Base-by-base conservation (phyloP, 2,797 vertebrate genomes). In the Sebastes steindachneri region DNA sequence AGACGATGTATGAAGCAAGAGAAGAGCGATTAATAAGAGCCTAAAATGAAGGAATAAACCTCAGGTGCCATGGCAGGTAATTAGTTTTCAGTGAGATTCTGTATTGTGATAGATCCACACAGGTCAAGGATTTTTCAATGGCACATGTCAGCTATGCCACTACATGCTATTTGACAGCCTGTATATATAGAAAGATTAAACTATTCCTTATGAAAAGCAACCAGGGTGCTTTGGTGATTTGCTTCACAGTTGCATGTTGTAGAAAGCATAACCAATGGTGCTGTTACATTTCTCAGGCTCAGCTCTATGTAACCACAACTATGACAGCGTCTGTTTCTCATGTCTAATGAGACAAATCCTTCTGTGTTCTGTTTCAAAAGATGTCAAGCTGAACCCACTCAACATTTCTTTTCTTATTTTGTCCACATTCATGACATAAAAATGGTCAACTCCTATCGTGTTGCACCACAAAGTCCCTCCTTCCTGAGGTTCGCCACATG, bases 401-500 rank as follows among this genome's bases (percentile, higher is more conserved):
- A 10, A 67, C 63, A 79, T 79, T 77, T 83, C 73, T 70, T 70
- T 75, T 73, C 25, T 89, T 78, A 60, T 84, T 87, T 58, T 65
- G 15, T 88, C 69, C 75, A 87, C 68, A 87, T 78, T 85, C 67
- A 75, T 78, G 14, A 83, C 69, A 68, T 69, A 71, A 48, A 89
- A 82, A 82, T 54, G 68, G 72, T 76, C 74, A 69, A 75, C 79
- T 90, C 73, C 88, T 82, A 83, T 75, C 37, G 23, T 64, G 41
- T 83, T 81, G 68, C n/a, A 71, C 66, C 76, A 79, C 79, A 68
- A 55, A 78, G 82, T 77, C 71, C 68, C 62, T 92, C 86, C 75
- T 91, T 77, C 55, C 63, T 37, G 81, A 84, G 86, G 80, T 70
- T 83, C 62, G 78, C 87, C 84, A 89, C 87, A 91, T 90, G 80